A percentile compares a stretch with the other conserved stretches of the same genome.
Evolutionary conservation across 2,113 vertebrate species (phyloP).

Genomic region (Serilophus lunatus): DNA sequence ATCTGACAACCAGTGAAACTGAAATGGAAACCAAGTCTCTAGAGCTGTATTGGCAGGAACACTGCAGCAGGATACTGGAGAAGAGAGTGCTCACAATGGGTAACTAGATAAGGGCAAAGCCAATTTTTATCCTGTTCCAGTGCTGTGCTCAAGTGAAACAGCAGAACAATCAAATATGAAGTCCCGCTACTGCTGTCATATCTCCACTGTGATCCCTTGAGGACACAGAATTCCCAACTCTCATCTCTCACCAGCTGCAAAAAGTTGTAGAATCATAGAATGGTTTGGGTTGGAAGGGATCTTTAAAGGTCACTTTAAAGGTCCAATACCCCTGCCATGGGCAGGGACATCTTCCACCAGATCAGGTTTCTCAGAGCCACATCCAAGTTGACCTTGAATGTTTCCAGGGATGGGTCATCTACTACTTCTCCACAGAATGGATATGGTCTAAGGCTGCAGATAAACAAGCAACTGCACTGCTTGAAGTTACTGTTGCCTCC

Average conservation of each 20-base stretch:
- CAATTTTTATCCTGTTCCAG: neutral
- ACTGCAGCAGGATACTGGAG: neutral
- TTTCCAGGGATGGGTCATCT: neutral
- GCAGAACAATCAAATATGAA: neutral
- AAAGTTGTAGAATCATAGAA: neutral
- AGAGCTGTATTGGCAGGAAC: neutral
- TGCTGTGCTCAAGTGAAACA: neutral
- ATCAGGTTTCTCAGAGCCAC: neutral
- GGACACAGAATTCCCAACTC: neutral
- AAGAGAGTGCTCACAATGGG: neutral
- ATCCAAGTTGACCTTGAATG: neutral
- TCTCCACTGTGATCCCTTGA: neutral
- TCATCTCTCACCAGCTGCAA: neutral
- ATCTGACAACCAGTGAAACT: slow-evolving; percentile 33
- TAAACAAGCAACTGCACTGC: neutral
- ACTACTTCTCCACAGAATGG: neutral
- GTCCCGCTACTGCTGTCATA: neutral
- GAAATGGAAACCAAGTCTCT: slow-evolving; percentile 29
- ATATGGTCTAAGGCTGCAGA: neutral
- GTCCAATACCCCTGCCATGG: too few relatives aligned
- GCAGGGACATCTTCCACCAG: neutral
- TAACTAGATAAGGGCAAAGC: neutral
- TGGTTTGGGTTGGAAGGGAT: neutral
- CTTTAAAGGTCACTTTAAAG: neutral
- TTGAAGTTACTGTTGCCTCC: neutral